A percentile compares a stretch with the other conserved stretches of the same genome.
phyloP scores from a whole-genome alignment of 1,140 invertebrate species.

The Drosophila tropicalis region DNA sequence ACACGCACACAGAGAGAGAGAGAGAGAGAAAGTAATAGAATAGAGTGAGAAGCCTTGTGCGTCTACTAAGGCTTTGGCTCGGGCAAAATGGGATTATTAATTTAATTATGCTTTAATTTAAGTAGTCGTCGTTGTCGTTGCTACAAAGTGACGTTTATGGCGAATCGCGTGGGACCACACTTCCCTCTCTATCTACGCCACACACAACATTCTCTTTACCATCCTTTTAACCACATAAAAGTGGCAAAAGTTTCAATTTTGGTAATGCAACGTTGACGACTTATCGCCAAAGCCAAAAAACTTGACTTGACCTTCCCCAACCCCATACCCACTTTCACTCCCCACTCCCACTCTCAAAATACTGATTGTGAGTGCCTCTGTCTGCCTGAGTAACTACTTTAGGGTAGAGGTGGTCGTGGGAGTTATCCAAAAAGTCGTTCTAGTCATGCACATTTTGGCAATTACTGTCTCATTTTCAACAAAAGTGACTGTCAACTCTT shows the following conservation, averaged over 20 bases:
- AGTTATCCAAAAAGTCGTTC: constrained; percentile 40
- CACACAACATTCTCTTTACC: constrained; percentile 20
- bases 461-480: constrained; percentile 80
- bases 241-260: constrained; percentile 72
- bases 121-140: constrained; percentile 64
- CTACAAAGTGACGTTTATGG: constrained; percentile 71
- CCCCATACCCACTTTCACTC: too few relatives aligned
- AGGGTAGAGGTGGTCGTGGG: background rate
- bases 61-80: constrained; percentile 45
- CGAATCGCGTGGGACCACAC: background rate
- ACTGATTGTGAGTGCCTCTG: constrained; percentile 13
- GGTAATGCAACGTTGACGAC: constrained; percentile 67
- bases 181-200: background rate
- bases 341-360: background rate
- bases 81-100: constrained; percentile 80
- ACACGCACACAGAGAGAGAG: constrained; percentile 6
- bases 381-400: background rate
- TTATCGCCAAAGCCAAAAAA: constrained; percentile 67
- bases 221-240: constrained; percentile 29
- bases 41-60: constrained; percentile 25
- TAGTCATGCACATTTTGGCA: constrained; percentile 74
- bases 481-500: constrained; percentile 80
- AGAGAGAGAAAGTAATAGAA: constrained; percentile 7
- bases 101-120: constrained; percentile 82
- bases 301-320: constrained; percentile 52